Conservation (phyloP, 2,888 invertebrate genomes). For the Schizotus pectinicornis region DNA sequence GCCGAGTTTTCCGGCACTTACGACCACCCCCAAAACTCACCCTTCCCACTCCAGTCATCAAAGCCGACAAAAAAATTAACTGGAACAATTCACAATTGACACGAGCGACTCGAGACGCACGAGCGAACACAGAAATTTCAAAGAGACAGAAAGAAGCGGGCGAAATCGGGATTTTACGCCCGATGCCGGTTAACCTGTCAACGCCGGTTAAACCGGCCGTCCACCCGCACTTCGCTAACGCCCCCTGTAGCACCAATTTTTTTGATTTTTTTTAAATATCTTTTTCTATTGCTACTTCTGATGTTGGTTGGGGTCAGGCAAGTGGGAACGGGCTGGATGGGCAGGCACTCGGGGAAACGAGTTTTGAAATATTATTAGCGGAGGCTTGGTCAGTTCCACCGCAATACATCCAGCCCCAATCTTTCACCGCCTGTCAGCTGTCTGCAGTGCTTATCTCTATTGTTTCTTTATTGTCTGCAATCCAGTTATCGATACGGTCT, state of each 20-base stretch:
- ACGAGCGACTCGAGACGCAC: conserved; percentile 44
- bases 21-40: conserved; percentile 1
- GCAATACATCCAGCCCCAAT: conserved; percentile 56
- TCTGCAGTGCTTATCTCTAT: conserved; percentile 59
- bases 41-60: conserved; percentile 11
- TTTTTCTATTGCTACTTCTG: background rate
- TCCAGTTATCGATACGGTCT: conserved; percentile 59
- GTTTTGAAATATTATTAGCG: conserved; percentile 27
- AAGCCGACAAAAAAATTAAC: conserved; percentile 11
- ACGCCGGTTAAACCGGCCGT: background rate
- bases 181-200: conserved; percentile 5
- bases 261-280: no score
- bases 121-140: conserved; percentile 43
- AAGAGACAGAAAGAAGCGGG: conserved; percentile 25
- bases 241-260: no score
- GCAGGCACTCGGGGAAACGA: no score
- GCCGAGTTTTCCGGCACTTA: conserved; percentile 28
- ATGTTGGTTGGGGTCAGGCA: background rate
- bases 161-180: conserved; percentile 30
- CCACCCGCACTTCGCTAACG: no score
- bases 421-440: conserved; percentile 60
- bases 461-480: conserved; percentile 61
- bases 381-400: conserved; percentile 46
- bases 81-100: conserved; percentile 39
- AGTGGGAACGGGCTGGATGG: no score